Conservation (phyloP, 1,140 invertebrate genomes). For the Brachionus plicatilis region DNA sequence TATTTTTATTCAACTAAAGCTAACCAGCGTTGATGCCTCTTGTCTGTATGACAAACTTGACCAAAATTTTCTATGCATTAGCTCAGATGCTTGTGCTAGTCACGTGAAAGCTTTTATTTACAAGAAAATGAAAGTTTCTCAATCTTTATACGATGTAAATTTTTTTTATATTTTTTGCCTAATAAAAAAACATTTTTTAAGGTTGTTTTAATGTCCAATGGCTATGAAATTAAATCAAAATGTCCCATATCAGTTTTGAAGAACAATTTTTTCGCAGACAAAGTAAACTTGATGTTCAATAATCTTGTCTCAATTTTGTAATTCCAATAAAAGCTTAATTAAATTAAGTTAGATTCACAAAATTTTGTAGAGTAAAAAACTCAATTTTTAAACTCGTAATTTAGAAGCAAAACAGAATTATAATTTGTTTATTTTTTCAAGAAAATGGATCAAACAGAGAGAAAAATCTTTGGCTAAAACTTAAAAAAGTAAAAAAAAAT, state of each 20-base stretch:
- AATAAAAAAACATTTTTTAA: not conserved
- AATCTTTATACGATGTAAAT: not conserved
- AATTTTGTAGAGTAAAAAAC: no score
- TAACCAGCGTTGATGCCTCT: not conserved
- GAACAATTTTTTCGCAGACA: slow-evolving; percentile 9
- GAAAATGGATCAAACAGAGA: no score
- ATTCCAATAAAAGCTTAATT: no score
- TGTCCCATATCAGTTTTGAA: slow-evolving; percentile 4
- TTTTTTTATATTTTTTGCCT: not conserved
- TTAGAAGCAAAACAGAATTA: no score
- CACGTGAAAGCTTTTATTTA: slow-evolving; percentile 6
- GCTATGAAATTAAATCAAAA: slow-evolving; percentile 29
- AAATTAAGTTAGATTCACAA: no score
- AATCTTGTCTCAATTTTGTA: not conserved
- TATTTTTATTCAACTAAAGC: not conserved
- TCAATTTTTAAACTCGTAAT: no score
- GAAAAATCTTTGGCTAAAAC: no score
- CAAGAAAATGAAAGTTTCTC: not conserved
- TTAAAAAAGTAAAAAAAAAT: no score
- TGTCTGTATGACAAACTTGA: not conserved
- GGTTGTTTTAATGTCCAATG: slow-evolving; percentile 25
- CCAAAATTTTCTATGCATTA: not conserved
- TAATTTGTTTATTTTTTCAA: no score
- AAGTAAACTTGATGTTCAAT: not conserved
- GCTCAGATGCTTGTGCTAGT: not conserved